Percentiles rank a stretch among this genome's conserved stretches.
These are phyloP conservation scores for Zootermopsis nevadensis DNA, from an alignment of 2,888 invertebrate genomes.

Conservation along the genomic window DNA sequence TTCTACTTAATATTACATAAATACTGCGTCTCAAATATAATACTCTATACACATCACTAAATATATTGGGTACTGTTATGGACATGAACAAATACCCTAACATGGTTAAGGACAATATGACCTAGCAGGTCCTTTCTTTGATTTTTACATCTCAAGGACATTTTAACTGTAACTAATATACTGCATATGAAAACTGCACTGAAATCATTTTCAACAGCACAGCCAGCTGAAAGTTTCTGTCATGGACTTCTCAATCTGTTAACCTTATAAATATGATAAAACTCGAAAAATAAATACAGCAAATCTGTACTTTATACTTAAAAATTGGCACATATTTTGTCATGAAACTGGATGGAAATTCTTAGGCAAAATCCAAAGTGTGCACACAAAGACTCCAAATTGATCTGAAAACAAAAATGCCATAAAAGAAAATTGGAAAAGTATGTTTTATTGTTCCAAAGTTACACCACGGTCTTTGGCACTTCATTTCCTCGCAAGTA, in stretches of 20 bases:
- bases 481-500: constrained; percentile 7
- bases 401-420: not conserved
- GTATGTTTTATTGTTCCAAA: not conserved
- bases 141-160: constrained; percentile 8
- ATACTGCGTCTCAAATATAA: constrained; percentile 45
- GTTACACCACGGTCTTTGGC: constrained; percentile 9
- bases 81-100: constrained; percentile 24
- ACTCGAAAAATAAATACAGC: constrained; percentile 49
- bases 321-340: constrained; percentile 47
- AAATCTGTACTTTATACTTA: constrained; percentile 42
- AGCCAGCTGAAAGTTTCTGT: constrained; percentile 42
- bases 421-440: not conserved
- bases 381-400: not conserved
- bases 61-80: constrained; percentile 38
- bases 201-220: constrained; percentile 39
- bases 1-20: constrained; percentile 38
- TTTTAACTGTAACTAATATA: constrained; percentile 19
- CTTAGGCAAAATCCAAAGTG: constrained; percentile 42
- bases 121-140: constrained; percentile 27
- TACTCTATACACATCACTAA: constrained; percentile 45
- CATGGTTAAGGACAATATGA: constrained; percentile 19
- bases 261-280: constrained; percentile 43
- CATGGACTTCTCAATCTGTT: constrained; percentile 43
- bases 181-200: constrained; percentile 40
- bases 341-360: constrained; percentile 46